Evolutionary conservation across 1,140 invertebrate species (phyloP).

Genomic region (Diploscapter pachys): DNA sequence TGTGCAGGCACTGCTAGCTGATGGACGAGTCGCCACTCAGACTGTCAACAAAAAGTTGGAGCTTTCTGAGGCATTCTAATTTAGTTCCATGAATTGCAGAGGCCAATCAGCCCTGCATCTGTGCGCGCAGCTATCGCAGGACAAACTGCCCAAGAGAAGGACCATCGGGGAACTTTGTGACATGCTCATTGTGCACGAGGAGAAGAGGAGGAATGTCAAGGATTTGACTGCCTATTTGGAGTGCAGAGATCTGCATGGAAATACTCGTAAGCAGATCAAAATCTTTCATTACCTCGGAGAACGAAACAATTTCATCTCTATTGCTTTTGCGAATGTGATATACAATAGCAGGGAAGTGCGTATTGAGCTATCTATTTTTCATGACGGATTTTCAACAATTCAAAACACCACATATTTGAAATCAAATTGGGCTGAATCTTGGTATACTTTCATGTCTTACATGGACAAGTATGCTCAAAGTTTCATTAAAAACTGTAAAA

Average conservation of each 20-base stretch:
- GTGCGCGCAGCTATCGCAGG: constrained; percentile 35
- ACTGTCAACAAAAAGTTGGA: constrained; percentile 64
- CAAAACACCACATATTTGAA: too few species aligned
- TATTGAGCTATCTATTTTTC: too few species aligned
- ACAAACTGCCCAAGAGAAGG: constrained; percentile 69
- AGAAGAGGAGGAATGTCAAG: constrained; percentile 75
- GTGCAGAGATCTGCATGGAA: constrained; percentile 74
- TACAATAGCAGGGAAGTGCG: too few species aligned
- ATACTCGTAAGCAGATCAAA: constrained; percentile 68
- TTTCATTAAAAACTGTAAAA: too few species aligned
- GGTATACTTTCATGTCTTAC: too few species aligned
- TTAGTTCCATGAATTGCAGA: not conserved
- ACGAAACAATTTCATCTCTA: too few species aligned
- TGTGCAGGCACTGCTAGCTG: constrained; percentile 74
- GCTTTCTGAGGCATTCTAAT: not conserved
- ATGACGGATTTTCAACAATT: too few species aligned
- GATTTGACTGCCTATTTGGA: constrained; percentile 89
- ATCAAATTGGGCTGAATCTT: too few species aligned
- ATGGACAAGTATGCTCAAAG: too few species aligned
- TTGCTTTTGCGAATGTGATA: too few species aligned
- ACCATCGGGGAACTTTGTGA: constrained; percentile 80
- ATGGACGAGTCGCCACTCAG: constrained; percentile 71
- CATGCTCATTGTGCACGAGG: constrained; percentile 69
- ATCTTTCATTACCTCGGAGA: too few species aligned
- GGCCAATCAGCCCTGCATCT: constrained; percentile 22